Evolutionary conservation across 1,140 invertebrate species (phyloP).

Genomic region (honey bee (Apis mellifera)): DNA sequence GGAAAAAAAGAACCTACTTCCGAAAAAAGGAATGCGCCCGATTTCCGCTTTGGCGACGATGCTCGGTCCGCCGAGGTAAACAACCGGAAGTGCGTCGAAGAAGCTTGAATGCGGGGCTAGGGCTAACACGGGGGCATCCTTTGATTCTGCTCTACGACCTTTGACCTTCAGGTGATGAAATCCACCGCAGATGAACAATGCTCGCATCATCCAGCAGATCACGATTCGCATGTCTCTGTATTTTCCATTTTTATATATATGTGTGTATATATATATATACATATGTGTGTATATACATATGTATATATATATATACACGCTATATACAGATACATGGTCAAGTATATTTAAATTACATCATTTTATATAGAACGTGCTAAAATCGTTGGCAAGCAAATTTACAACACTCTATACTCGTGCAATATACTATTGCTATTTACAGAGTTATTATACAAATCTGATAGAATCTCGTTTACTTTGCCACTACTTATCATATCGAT

Average conservation of each 20-base stretch:
- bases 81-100: slow-evolving; percentile 92
- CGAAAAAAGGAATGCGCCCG: slow-evolving; percentile 90
- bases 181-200: slow-evolving; percentile 89
- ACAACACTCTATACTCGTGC: neutral
- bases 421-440: neutral
- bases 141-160: slow-evolving; percentile 84
- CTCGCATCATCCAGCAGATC: slow-evolving; percentile 86
- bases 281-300: neutral
- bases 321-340: neutral
- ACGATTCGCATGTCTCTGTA: slow-evolving; percentile 83
- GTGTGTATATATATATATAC: neutral
- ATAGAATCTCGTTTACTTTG: slow-evolving; percentile 12
- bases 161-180: slow-evolving; percentile 89
- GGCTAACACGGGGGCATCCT: slow-evolving; percentile 92
- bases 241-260: slow-evolving; percentile 39
- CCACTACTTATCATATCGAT: too few relatives aligned
- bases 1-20: slow-evolving; percentile 87
- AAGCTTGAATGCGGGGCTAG: slow-evolving; percentile 95
- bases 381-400: neutral
- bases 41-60: slow-evolving; percentile 94
- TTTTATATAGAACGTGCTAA: neutral
- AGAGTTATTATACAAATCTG: too few relatives aligned
- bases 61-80: slow-evolving; percentile 90
- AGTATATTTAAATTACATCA: neutral
- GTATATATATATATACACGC: too few relatives aligned